phyloP scores from a whole-genome alignment of 1,140 invertebrate species.

The Thaumetopoea pityocampa region DNA sequence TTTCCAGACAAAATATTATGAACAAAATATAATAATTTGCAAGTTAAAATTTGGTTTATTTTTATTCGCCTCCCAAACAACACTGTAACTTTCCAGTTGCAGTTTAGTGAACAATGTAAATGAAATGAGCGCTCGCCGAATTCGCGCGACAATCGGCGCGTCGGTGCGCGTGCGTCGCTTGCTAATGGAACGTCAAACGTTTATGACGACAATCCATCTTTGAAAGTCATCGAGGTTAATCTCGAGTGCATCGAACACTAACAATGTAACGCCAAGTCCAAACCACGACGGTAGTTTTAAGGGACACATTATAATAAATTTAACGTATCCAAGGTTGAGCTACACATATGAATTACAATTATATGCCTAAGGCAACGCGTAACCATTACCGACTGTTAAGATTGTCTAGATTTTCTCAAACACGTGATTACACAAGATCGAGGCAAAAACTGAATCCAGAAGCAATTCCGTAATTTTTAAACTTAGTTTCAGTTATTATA shows the following conservation, averaged over 20 bases:
- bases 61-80: constrained; percentile 38
- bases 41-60: constrained; percentile 17
- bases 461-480: no score
- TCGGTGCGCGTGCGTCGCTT: constrained; percentile 37
- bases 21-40: constrained; percentile 8
- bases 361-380: no score
- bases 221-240: constrained; percentile 29
- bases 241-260: constrained; percentile 23
- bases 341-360: neutral
- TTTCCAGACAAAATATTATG: no score
- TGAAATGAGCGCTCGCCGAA: constrained; percentile 41
- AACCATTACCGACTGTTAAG: no score
- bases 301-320: constrained; percentile 4
- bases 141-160: constrained; percentile 41
- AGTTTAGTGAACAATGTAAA: constrained; percentile 53
- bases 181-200: constrained; percentile 17
- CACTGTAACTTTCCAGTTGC: constrained; percentile 45
- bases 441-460: no score
- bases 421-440: no score
- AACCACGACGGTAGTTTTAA: constrained; percentile 11
- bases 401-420: no score
- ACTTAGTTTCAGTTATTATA: no score
- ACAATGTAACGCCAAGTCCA: constrained; percentile 18
- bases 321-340: neutral
- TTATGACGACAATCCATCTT: constrained; percentile 32